Evolutionary conservation across 2,113 vertebrate species (phyloP).

Genomic region (Pygoscelis antarcticus): DNA sequence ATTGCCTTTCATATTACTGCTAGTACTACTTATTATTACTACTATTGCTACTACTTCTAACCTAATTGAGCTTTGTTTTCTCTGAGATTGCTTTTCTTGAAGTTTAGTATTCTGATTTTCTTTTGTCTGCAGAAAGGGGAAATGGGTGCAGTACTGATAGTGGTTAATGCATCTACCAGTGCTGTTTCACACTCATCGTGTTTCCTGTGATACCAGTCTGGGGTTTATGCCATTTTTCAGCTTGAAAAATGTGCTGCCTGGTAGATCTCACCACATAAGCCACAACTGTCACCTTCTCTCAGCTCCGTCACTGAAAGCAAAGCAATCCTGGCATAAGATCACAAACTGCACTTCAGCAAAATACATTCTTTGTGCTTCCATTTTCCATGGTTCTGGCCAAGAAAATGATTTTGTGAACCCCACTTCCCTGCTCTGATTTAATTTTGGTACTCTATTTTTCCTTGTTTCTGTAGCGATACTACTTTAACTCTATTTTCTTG

Average conservation of each 20-base stretch:
- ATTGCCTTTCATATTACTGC: background rate
- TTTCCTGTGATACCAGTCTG: conserved; percentile 8
- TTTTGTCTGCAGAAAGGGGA: background rate
- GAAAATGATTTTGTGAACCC: background rate
- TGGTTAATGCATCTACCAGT: background rate
- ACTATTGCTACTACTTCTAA: background rate
- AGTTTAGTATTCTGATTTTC: background rate
- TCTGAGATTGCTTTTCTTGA: background rate
- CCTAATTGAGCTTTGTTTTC: background rate
- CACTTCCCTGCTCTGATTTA: background rate
- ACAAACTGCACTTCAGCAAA: conserved; percentile 50
- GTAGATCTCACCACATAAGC: conserved; percentile 1
- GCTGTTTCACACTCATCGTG: background rate
- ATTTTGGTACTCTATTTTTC: background rate
- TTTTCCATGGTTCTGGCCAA: conserved; percentile 50
- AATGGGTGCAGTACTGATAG: background rate
- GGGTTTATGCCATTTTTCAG: background rate
- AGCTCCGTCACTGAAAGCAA: conserved; percentile 6
- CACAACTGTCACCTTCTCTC: background rate
- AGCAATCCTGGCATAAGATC: conserved; percentile 34
- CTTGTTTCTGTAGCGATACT: background rate
- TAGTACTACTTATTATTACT: background rate
- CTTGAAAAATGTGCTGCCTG: conserved; percentile 22
- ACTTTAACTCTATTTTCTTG: conserved; percentile 16
- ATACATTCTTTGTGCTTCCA: conserved; percentile 33